Conservation (phyloP, 1,140 invertebrate genomes). For the Cherax quadricarinatus region DNA sequence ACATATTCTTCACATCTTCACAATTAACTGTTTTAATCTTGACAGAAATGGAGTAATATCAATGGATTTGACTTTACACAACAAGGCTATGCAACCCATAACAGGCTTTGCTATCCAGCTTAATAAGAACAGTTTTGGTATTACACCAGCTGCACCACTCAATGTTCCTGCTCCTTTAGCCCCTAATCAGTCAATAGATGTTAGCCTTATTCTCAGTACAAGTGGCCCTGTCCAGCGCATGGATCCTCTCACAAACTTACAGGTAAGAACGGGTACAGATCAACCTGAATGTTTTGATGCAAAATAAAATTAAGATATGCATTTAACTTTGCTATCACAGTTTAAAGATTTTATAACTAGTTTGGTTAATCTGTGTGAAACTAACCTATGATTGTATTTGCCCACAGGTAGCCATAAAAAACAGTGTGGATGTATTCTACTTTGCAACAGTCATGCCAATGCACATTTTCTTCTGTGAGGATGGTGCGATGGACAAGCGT, state of each 20-base stretch:
- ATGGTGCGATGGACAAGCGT: constrained; percentile 98
- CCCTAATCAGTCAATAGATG: constrained; percentile 90
- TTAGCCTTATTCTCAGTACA: constrained; percentile 86
- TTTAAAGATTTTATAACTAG: too few relatives aligned
- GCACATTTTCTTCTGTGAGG: constrained; percentile 95
- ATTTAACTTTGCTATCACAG: neutral
- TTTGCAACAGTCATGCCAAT: constrained; percentile 96
- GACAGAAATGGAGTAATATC: constrained; percentile 88
- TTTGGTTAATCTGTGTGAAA: neutral
- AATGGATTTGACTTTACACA: constrained; percentile 98
- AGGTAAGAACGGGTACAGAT: constrained; percentile 79
- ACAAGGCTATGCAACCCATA: constrained; percentile 99
- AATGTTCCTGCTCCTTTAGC: constrained; percentile 87
- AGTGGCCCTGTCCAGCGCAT: constrained; percentile 96
- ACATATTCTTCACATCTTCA: too few relatives aligned
- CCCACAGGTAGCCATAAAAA: constrained; percentile 95
- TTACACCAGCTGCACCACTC: constrained; percentile 89
- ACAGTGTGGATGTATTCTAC: constrained; percentile 99
- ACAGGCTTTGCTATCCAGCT: constrained; percentile 97
- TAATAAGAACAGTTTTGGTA: constrained; percentile 99
- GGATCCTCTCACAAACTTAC: constrained; percentile 97
- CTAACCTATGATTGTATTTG: neutral
- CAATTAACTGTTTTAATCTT: constrained; percentile 18
- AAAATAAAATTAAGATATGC: neutral
- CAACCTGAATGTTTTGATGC: neutral